Percentiles rank a stretch among this genome's conserved stretches.
Evolutionary conservation across 2,797 vertebrate genomes (phyloP).

Genomic region (Decapterus maruadsi): DNA sequence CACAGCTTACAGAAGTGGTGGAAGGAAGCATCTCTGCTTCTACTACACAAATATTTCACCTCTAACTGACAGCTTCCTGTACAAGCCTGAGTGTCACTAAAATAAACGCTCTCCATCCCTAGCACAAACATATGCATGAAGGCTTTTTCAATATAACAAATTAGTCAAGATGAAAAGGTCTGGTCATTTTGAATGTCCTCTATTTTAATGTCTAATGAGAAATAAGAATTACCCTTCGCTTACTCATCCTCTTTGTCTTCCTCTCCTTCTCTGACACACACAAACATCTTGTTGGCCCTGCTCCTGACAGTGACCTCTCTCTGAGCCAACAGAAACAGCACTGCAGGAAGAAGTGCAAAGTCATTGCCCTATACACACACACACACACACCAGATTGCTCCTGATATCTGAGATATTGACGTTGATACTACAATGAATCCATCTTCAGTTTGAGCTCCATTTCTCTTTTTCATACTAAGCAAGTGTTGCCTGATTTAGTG

Average conservation of each 20-base stretch:
- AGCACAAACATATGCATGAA: not conserved
- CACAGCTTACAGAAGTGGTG: conserved; percentile 9
- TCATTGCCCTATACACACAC: no score
- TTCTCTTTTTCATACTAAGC: not conserved
- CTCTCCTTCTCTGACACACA: not conserved
- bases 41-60: conserved; percentile 58
- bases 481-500: not conserved
- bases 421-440: no score
- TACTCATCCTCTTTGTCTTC: not conserved
- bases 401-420: not conserved
- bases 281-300: not conserved
- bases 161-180: not conserved
- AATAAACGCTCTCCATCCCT: conserved; percentile 9
- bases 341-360: no score
- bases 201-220: not conserved
- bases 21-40: conserved; percentile 31
- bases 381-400: no score
- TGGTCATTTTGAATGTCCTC: not conserved
- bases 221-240: not conserved
- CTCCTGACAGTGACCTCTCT: no score
- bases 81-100: conserved; percentile 32
- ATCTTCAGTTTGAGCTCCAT: not conserved
- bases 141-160: not conserved
- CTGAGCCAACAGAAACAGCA: no score
- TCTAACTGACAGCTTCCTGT: conserved; percentile 49